Base-by-base conservation (phyloP, 2,113 vertebrate species). In the Lathamus discolor region DNA sequence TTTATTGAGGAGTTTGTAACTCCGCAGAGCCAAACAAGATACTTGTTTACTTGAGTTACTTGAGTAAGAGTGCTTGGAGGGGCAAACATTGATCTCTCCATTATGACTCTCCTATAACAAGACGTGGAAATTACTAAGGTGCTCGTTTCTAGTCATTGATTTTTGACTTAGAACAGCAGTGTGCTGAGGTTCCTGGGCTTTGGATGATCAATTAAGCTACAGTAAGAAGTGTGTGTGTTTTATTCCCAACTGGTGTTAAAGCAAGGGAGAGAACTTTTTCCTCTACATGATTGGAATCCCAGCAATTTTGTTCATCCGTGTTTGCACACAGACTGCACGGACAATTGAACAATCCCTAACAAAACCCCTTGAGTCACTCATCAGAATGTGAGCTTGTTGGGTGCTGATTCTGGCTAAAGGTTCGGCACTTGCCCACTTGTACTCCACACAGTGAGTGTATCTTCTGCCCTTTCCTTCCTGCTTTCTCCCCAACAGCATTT, bases 371-470 rank as follows among this genome's bases (percentile, higher is more conserved):
- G 9, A 52, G 66, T 91, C 39, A 7, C 31, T 79, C 72, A 9
- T 66, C 37, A 49, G 31, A 67, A 48, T 2, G 1, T 15, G 76
- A 54, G 41, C 27, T 17, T 37, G 17, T 46, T 92, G 55, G 74
- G 51, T 66, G 35, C 43, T 17, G 20, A 17, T 64, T 51, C 61
- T 92, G 44, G 20, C 31, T 22, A 25, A 33, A 62, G 33, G 23
- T 28, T 54, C 52, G 52, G 25, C 10, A 27, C 28, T 54, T 9
- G 7, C 37, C 27, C 2, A 2, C 52, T 48, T 33, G 8, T 19
- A 13, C 17, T 48, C 23, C 6, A 4, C 16, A 6, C 1, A 35
- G 17, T 3, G 24, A 63, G 2, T 9, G 0, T 1, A 27, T 39
- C 63, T 75, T 74, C 64, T 70, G 27, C 51, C 78, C 55, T 86